Percentiles rank a stretch among this genome's conserved stretches.
Conservation (phyloP, 2,797 vertebrate genomes). For the Moxostoma hubbsi region DNA sequence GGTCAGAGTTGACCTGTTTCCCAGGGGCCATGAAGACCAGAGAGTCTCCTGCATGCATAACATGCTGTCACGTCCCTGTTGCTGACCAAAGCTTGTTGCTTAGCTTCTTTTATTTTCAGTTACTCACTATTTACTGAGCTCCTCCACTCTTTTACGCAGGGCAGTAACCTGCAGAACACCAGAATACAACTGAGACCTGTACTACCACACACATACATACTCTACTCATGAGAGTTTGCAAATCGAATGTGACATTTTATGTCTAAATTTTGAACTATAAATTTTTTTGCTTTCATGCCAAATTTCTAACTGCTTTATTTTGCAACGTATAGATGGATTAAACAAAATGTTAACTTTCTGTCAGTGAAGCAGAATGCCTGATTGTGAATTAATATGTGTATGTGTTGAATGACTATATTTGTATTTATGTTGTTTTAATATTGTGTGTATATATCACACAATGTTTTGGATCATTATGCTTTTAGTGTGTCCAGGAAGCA, state of each 20-base stretch:
- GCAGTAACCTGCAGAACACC: slow-evolving; percentile 91
- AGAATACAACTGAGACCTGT: slow-evolving; percentile 72
- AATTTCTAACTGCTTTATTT: too few relatives aligned
- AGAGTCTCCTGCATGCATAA: slow-evolving; percentile 41
- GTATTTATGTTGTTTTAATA: too few relatives aligned
- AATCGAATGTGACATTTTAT: neutral
- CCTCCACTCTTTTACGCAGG: slow-evolving; percentile 95
- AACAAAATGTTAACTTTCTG: too few relatives aligned
- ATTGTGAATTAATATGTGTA: too few relatives aligned
- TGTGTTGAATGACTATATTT: too few relatives aligned
- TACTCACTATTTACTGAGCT: slow-evolving; percentile 99
- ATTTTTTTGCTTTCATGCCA: neutral
- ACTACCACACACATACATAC: neutral
- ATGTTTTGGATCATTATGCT: too few relatives aligned
- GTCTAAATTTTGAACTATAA: neutral
- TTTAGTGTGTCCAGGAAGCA: too few relatives aligned
- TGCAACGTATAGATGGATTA: too few relatives aligned
- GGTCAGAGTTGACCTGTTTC: slow-evolving; percentile 27
- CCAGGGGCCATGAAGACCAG: slow-evolving; percentile 19
- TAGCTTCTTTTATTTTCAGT: slow-evolving; percentile 57
- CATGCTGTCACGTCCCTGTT: slow-evolving; percentile 72
- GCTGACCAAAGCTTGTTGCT: slow-evolving; percentile 60
- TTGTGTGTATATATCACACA: too few relatives aligned
- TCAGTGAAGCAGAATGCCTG: too few relatives aligned
- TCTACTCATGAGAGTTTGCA: neutral